Evolutionary conservation across 2,113 vertebrate species (phyloP), one percentile per base, ranked within the genome.

Genomic region (Spea bombifrons): DNA sequence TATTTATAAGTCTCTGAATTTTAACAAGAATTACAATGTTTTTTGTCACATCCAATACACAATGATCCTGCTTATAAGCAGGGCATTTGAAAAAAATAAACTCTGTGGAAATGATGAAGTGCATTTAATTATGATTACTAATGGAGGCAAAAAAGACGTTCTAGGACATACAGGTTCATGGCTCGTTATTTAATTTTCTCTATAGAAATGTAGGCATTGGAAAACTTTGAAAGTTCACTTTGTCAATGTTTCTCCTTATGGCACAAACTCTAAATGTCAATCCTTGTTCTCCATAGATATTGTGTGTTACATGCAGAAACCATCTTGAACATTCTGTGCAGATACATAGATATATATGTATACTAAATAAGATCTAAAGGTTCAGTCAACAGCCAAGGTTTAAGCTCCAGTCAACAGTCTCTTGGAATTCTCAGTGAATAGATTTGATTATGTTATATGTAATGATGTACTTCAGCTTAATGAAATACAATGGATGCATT

Each of bases 401-500:
- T 66, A 4, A 49, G 13, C 16, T 44, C 17, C 17, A 66, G 47
- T 8, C 46, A 52, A 8, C 53, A 52, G n/a, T 66, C 63, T 52
- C 9, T 1, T 52, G 63, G 30, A 17, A 6, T 76, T 76, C 15
- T 46, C 44, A 61, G 8, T 69, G 5, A 46, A 47, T 8, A 55
- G 10, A 66, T 52, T 57, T 68, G 7, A 43, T 49, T 17, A n/a
- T 30, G 15, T 69, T 59, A n/a, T 16, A 57, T 76, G 44, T 57
- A 53, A 16, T n/a, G 57, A 7, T 7, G 48, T 57, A 7, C 15
- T n/a, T n/a, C 15, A 57, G 43, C 53, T 72, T 48, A 55, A 13
- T 57, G 44, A 50, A 30, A 57, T 9, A 76, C 75, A 76, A 69
- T 76, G 43, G 17, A 55, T n/a, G 16, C 67, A 69, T 76, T 76